Evolutionary conservation across 1,140 invertebrate species (phyloP).

Genomic region (Berghia stephanieae): DNA sequence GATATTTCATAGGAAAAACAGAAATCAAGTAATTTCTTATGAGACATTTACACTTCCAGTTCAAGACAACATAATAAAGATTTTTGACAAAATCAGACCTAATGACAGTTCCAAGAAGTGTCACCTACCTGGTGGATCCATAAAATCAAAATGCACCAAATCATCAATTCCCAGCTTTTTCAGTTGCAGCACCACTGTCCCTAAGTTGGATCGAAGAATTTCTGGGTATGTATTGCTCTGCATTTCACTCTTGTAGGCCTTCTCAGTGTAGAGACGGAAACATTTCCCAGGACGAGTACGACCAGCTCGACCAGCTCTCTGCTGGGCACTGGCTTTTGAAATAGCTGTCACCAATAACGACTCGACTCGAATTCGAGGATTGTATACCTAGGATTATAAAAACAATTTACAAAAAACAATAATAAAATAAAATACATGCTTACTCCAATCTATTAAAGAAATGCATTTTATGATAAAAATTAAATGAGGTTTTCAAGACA

Average conservation of each 20-base stretch:
- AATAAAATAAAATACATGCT: too few species aligned
- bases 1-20: too few species aligned
- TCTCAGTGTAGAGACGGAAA: conserved; percentile 98
- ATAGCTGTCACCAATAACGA: conserved; percentile 97
- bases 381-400: conserved; percentile 89
- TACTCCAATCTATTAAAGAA: too few species aligned
- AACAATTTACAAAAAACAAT: too few species aligned
- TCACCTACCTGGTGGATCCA: conserved; percentile 89
- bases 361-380: conserved; percentile 96
- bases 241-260: conserved; percentile 99
- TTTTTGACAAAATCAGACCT: too few species aligned
- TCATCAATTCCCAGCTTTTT: conserved; percentile 99
- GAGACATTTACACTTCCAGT: too few species aligned
- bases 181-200: conserved; percentile 95
- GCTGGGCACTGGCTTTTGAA: conserved; percentile 99
- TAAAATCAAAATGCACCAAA: conserved; percentile 99
- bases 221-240: conserved; percentile 99
- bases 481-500: too few species aligned
- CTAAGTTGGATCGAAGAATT: conserved; percentile 95
- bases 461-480: too few species aligned
- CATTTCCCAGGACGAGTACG: conserved; percentile 97
- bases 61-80: too few species aligned
- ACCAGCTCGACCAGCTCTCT: conserved; percentile 95
- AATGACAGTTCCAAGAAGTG: too few species aligned
- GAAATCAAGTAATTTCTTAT: too few species aligned